Conservation (phyloP, 2,888 invertebrate genomes). For the Chalcosyrphus nemorum region DNA sequence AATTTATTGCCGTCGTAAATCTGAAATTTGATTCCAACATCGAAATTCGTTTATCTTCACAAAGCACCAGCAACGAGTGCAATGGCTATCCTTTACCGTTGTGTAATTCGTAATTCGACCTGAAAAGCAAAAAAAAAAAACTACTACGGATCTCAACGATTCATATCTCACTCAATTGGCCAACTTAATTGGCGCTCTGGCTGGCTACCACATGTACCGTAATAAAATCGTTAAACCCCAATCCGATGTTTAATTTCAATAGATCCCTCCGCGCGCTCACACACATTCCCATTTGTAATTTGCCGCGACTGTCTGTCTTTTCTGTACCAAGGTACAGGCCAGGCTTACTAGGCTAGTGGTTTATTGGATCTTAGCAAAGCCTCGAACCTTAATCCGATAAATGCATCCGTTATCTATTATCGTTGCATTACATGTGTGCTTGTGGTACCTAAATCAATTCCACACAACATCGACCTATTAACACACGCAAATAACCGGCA, state of each 20-base stretch:
- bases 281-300: not conserved
- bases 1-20: constrained; percentile 55
- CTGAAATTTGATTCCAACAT: constrained; percentile 59
- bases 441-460: constrained; percentile 61
- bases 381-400: constrained; percentile 46
- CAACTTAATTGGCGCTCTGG: constrained; percentile 57
- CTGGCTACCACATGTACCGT: constrained; percentile 52
- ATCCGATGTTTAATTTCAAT: constrained; percentile 46
- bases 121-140: not conserved
- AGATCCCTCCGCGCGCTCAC: not conserved
- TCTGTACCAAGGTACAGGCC: not conserved
- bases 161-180: constrained; percentile 67
- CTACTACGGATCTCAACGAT: constrained; percentile 40
- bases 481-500: constrained; percentile 59
- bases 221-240: constrained; percentile 58
- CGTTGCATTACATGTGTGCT: constrained; percentile 53
- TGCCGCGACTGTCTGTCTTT: not conserved
- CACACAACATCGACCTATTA: constrained; percentile 57
- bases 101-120: constrained; percentile 54
- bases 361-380: constrained; percentile 36
- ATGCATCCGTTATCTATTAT: constrained; percentile 57
- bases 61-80: constrained; percentile 2
- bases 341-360: not conserved
- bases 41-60: constrained; percentile 49
- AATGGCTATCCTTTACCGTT: constrained; percentile 46